Evolutionary conservation across 2,113 vertebrate genomes (phyloP).

Genomic region (Columba janthina): DNA sequence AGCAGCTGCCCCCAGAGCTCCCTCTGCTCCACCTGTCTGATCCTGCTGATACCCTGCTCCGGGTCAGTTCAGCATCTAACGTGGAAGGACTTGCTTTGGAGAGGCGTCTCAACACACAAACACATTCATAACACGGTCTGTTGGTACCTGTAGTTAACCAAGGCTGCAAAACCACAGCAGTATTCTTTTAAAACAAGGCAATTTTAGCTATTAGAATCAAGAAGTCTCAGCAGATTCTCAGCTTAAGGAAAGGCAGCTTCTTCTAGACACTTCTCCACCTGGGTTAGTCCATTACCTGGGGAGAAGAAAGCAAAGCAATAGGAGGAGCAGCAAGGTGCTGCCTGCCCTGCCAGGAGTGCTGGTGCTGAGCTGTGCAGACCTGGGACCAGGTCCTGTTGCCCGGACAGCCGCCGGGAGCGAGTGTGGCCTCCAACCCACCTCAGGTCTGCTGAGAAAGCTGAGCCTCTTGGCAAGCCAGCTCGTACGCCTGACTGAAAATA

Average conservation of each 20-base stretch:
- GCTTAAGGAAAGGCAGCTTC: not conserved
- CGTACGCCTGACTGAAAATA: slow-evolving; percentile 11
- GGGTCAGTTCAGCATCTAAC: rapidly evolving
- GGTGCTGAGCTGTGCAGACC: not conserved
- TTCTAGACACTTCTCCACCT: not conserved
- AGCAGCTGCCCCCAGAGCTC: not conserved
- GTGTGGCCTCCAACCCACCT: not conserved
- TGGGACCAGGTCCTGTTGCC: not conserved
- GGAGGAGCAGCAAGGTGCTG: not conserved
- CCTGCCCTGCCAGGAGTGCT: rapidly evolving
- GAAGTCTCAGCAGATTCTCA: not conserved
- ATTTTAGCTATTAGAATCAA: not conserved
- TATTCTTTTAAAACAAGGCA: not conserved
- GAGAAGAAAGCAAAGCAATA: not conserved
- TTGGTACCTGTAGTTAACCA: not conserved
- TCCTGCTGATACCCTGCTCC: not conserved
- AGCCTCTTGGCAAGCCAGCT: slow-evolving; percentile 36
- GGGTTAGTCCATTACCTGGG: not conserved
- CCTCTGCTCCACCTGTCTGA: not conserved
- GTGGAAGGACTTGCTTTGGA: not conserved
- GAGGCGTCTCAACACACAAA: not conserved
- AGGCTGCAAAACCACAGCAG: not conserved
- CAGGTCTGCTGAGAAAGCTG: not conserved
- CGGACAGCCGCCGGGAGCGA: not conserved
- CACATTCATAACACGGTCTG: not conserved